These are phyloP conservation scores for Polia nebulosa DNA, from an alignment of 2,888 invertebrate genomes.

Conservation along the genomic window DNA sequence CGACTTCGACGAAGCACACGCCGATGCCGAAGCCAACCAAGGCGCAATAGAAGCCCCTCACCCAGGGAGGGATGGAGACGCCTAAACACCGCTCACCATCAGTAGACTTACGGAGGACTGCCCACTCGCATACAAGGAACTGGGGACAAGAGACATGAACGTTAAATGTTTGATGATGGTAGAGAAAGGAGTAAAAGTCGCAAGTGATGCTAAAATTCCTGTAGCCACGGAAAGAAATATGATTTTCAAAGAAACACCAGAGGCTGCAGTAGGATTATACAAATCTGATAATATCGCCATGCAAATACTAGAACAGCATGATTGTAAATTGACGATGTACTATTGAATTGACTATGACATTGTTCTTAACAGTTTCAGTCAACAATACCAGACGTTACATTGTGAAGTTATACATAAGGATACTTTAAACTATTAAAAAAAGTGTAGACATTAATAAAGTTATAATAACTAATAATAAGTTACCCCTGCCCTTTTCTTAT, in stretches of 20 bases:
- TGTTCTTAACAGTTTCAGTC: too few relatives aligned
- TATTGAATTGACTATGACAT: too few relatives aligned
- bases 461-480: too few relatives aligned
- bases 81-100: constrained; percentile 89
- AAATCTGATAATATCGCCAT: too few relatives aligned
- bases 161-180: neutral
- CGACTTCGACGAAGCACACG: constrained; percentile 95
- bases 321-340: too few relatives aligned
- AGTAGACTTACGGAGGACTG: constrained; percentile 79
- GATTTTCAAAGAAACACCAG: neutral
- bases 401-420: too few relatives aligned
- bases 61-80: constrained; percentile 92
- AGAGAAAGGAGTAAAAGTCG: neutral
- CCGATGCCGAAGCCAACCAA: constrained; percentile 96
- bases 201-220: neutral
- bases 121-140: constrained; percentile 85
- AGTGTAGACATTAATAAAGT: too few relatives aligned
- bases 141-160: constrained; percentile 56
- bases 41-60: constrained; percentile 93
- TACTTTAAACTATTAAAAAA: too few relatives aligned
- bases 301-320: too few relatives aligned
- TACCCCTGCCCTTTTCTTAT: too few relatives aligned
- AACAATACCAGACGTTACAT: too few relatives aligned
- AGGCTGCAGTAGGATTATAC: too few relatives aligned
- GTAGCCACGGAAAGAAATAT: neutral